Evolutionary conservation across 1,140 invertebrate genomes (phyloP), one percentile per base, ranked within the genome.

Genomic region (Meloidogyne exigua): DNA sequence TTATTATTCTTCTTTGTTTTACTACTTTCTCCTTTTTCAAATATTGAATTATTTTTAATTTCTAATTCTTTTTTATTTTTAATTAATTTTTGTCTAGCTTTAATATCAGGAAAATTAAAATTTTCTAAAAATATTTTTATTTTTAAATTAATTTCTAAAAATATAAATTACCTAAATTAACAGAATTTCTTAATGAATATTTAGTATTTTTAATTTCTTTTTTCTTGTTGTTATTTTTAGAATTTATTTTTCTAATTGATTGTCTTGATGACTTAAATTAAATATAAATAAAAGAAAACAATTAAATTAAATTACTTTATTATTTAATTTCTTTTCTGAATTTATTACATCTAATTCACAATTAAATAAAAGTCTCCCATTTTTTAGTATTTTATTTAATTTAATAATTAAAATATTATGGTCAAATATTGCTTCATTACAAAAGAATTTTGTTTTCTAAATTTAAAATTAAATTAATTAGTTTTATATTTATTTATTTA

Each of bases 351-450:
- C 49, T 7, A 57, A n/a, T 9, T n/a, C 10, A n/a, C 49, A 57
- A n/a, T 1, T 57, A n/a, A 57, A 57, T 57, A 15, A 0, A 57
- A 57, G 49, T n/a, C 9, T 7, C n/a, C 49, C n/a, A 18, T 15
- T 18, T 57, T n/a, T 5, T n/a, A 10, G n/a, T 57, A 15, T n/a
- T n/a, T n/a, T n/a, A n/a, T 0, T n/a, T 57, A 57, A 39, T 39
- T 39, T 10, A 7, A 39, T 57, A n/a, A n/a, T n/a, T 7, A 57
- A 57, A n/a, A 57, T n/a, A 57, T 57, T 57, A 57, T 57, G 7
- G 21, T 57, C 49, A 57, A 57, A 57, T n/a, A 57, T 57, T 57
- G 49, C 49, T 57, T 57, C 49, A 57, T 57, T 57, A n/a, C 49
- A 57, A 7, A 0, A 1, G 21, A 57, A 57, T 9, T 3, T 7